Conservation (phyloP, 2,888 invertebrate species). For the Eumacrocentrus americanus region DNA sequence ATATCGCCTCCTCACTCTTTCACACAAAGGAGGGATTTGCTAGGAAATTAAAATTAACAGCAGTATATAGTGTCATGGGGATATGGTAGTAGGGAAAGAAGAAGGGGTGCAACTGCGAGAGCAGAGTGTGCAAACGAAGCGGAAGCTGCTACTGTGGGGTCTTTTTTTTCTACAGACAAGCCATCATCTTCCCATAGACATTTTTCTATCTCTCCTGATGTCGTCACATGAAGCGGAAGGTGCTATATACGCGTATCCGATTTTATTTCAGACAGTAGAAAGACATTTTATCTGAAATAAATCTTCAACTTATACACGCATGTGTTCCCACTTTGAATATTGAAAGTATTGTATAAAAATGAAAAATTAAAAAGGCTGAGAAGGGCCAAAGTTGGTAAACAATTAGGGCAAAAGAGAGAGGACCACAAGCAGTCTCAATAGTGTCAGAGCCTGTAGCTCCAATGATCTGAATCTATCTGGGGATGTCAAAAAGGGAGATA, state of each 20-base stretch:
- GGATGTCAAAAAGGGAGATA: conserved; percentile 30
- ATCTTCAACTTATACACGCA: no score
- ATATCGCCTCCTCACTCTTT: conserved; percentile 18
- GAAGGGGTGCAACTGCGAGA: conserved; percentile 29
- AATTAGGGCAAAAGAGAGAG: neutral
- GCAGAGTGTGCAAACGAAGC: conserved; percentile 30
- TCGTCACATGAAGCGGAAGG: neutral
- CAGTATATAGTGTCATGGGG: conserved; percentile 32
- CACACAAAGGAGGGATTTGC: conserved; percentile 51
- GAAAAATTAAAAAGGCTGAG: no score
- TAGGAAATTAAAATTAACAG: conserved; percentile 58
- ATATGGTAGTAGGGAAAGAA: conserved; percentile 31
- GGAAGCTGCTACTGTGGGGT: neutral
- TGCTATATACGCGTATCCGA: neutral
- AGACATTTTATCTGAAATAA: no score
- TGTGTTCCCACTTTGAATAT: neutral
- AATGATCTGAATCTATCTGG: conserved; percentile 33
- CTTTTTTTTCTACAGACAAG: neutral
- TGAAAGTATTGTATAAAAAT: no score
- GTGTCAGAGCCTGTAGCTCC: conserved; percentile 22
- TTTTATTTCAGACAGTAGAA: neutral
- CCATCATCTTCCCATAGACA: neutral
- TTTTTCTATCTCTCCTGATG: neutral
- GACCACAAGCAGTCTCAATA: conserved; percentile 5
- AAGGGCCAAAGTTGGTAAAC: no score